Evolutionary conservation across 1,140 invertebrate genomes (phyloP), one percentile per base, ranked within the genome.

Genomic region (Anastatus disparis): DNA sequence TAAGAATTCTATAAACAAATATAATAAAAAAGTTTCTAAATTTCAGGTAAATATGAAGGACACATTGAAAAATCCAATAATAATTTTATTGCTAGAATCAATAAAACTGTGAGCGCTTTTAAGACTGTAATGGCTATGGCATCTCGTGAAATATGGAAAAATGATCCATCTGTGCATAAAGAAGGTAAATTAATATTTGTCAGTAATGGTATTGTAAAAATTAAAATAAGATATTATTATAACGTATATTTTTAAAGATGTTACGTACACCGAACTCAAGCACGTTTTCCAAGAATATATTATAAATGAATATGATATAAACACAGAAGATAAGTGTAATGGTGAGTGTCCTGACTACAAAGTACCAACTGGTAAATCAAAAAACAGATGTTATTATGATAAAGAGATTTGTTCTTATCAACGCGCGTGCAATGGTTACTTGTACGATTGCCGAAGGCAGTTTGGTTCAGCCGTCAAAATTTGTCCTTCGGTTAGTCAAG

Each of bases 241-340:
- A 56, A 35, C 29, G 15, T 1, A 53, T 53, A 10, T 15, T 10
- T 35, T 56, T 38, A 12, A 46, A 56, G 53, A 38, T 38, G 31
- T 35, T 2, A 56, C 53, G n/a, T 56, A 56, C 29, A 35, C 53
- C 13, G 29, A 56, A 38, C 17, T 56, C 7, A 56, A 56, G 29
- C 15, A 56, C n/a, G 53, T 56, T 2, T 56, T 56, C 53, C 53
- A 56, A 29, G 29, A 56, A 15, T 56, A 20, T 8, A 17, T 56
- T 22, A 35, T 56, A 20, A 56, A 56, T 24, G 53, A 56, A 38
- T 9, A 31, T 8, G 53, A 56, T 22, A 38, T 56, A 56, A 56
- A n/a, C 13, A 20, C 15, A 2, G 10, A 3, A 17, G 27, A 56
- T 31, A n/a, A 56, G 13, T 56, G 53, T 8, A 20, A 22, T 4